Evolutionary conservation across 2,113 vertebrate species (phyloP).

Genomic region (Chaetorhynchus papuensis): DNA sequence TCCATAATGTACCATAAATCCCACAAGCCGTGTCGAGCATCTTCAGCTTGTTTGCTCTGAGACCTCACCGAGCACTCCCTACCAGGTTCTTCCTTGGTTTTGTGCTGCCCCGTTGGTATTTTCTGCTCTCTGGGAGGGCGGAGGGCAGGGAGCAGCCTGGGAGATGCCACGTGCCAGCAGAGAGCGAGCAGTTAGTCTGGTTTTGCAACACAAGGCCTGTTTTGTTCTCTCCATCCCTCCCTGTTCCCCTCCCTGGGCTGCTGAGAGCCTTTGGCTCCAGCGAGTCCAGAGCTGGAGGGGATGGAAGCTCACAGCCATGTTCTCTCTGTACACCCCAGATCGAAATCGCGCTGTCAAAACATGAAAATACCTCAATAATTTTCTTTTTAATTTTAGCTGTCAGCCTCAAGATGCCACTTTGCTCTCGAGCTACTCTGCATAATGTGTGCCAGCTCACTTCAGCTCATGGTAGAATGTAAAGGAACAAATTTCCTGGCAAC

Average conservation of each 20-base stretch:
- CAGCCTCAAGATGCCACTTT: neutral
- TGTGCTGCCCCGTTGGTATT: neutral
- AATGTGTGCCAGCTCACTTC: neutral
- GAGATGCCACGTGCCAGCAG: neutral
- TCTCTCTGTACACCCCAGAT: neutral
- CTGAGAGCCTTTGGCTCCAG: neutral
- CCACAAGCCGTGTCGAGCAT: neutral
- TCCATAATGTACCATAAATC: neutral
- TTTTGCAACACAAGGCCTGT: neutral
- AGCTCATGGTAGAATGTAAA: neutral
- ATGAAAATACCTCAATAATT: constrained; percentile 9
- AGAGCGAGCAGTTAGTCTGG: neutral
- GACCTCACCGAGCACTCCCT: neutral
- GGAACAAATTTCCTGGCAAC: constrained; percentile 1
- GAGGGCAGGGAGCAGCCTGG: neutral
- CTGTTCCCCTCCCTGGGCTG: neutral
- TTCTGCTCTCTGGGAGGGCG: neutral
- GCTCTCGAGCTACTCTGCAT: neutral
- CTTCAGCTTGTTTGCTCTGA: neutral
- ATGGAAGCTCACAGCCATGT: neutral
- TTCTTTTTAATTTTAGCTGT: neutral
- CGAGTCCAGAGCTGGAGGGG: neutral
- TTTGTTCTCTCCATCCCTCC: neutral
- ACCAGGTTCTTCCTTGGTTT: neutral
- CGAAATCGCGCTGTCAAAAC: neutral